phyloP scores from a whole-genome alignment of 2,113 vertebrate genomes.

The Leucopternis melanops region DNA sequence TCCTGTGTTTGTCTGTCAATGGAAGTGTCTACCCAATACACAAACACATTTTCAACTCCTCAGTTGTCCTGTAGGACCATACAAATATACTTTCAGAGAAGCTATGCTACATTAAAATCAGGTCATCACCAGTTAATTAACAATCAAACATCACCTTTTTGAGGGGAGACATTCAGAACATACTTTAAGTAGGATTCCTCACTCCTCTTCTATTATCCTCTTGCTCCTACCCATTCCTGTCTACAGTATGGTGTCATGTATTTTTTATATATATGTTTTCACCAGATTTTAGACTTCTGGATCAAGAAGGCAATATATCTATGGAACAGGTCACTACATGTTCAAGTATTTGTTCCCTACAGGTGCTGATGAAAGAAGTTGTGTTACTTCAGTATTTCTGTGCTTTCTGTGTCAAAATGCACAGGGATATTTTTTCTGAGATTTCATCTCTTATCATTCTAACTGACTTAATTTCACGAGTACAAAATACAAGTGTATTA shows the following conservation, averaged over 20 bases:
- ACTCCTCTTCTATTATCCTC: neutral
- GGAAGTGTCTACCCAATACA: neutral
- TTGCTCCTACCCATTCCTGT: neutral
- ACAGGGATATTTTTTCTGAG: neutral
- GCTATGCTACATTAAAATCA: neutral
- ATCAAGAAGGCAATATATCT: neutral
- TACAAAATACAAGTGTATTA: neutral
- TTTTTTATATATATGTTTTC: neutral
- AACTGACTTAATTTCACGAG: neutral
- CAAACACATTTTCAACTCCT: neutral
- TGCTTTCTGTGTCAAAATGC: neutral
- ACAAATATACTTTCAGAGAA: neutral
- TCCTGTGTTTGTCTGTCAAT: neutral
- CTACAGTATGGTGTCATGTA: neutral
- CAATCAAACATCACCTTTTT: neutral
- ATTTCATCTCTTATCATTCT: neutral
- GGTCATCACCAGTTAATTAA: neutral
- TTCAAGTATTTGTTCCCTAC: neutral
- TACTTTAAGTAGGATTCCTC: neutral
- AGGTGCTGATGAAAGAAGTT: neutral
- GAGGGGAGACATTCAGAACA: neutral
- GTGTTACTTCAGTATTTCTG: neutral
- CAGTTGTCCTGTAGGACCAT: neutral
- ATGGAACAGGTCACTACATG: neutral
- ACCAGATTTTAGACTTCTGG: neutral